Conservation (phyloP, 2,113 vertebrate genomes). For the Apaloderma vittatum region DNA sequence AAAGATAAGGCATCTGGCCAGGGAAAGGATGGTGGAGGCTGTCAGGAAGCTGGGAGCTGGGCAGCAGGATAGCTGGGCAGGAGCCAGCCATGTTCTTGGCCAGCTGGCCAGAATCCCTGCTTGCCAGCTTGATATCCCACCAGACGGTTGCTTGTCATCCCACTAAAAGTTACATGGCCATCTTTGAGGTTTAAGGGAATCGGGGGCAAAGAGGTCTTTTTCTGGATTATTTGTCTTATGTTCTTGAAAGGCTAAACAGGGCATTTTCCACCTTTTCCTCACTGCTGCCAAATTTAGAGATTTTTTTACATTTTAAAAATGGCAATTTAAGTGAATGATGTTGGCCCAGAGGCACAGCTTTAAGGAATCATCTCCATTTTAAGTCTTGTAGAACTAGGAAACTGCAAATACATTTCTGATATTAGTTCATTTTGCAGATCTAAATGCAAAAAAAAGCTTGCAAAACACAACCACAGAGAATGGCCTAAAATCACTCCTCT, state of each 20-base stretch:
- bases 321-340: not conserved
- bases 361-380: not conserved
- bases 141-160: not conserved
- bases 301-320: not conserved
- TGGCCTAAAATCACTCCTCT: not conserved
- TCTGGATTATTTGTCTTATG: not conserved
- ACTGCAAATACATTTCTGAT: not conserved
- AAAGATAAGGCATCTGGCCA: not conserved
- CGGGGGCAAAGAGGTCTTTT: accelerated
- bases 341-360: not conserved
- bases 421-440: not conserved
- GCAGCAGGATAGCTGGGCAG: not conserved
- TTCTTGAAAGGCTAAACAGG: not conserved
- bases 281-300: not conserved
- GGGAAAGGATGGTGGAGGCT: not conserved
- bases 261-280: not conserved
- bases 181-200: not conserved
- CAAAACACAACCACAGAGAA: not conserved
- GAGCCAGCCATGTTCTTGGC: not conserved
- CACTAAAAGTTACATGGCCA: not conserved
- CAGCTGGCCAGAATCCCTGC: not conserved
- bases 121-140: not conserved
- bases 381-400: not conserved
- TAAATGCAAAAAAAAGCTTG: not conserved
- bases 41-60: not conserved